phyloP scores from a whole-genome alignment of 2,888 invertebrate genomes.

The Carcina quercana region DNA sequence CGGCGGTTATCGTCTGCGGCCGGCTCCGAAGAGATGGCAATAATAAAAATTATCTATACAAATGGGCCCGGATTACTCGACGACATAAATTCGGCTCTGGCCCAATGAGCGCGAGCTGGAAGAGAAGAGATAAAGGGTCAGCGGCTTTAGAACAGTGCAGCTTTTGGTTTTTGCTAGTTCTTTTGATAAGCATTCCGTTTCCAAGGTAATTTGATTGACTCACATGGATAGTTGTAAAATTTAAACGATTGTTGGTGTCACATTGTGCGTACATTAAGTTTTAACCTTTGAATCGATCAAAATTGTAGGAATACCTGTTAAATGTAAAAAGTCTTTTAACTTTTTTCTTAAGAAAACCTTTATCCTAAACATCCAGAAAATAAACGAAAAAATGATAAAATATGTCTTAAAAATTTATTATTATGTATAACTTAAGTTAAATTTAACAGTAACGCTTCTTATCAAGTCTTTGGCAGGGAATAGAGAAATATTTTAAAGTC shows the following conservation, averaged over 20 bases:
- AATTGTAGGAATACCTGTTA: too few relatives aligned
- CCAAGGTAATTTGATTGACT: not conserved
- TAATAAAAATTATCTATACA: conserved; percentile 76
- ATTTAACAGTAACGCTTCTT: too few relatives aligned
- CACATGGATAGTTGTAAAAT: too few relatives aligned
- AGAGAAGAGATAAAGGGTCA: conserved; percentile 66
- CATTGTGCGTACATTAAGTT: too few relatives aligned
- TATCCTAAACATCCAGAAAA: too few relatives aligned
- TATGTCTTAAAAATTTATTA: too few relatives aligned
- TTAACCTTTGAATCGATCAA: too few relatives aligned
- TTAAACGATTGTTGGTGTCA: too few relatives aligned
- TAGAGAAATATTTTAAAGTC: conserved; percentile 58
- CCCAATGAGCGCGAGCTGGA: conserved; percentile 64
- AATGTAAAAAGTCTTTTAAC: too few relatives aligned
- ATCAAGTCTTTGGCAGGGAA: conserved; percentile 29
- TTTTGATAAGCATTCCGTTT: conserved; percentile 21
- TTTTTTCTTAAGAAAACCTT: too few relatives aligned
- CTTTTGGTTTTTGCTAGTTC: conserved; percentile 14
- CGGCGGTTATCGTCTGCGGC: conserved; percentile 61
- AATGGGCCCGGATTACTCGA: conserved; percentile 70
- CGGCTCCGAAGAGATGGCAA: conserved; percentile 68
- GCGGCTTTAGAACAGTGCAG: conserved; percentile 56
- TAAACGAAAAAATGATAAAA: too few relatives aligned
- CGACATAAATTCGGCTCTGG: conserved; percentile 72
- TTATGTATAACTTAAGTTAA: too few relatives aligned